These are phyloP conservation scores for Plodia interpunctella DNA, from an alignment of 1,140 invertebrate genomes.

Conservation along the genomic window DNA sequence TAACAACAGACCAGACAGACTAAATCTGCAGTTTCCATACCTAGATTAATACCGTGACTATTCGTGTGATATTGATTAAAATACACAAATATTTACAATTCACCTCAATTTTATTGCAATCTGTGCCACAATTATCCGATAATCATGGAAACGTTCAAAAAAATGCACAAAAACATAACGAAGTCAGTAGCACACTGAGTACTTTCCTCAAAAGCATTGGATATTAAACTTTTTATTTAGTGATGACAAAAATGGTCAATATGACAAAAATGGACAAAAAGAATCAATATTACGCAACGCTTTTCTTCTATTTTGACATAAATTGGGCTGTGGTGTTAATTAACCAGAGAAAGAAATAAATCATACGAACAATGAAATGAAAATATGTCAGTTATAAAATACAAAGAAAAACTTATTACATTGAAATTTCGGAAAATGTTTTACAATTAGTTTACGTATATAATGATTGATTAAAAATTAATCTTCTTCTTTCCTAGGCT, in stretches of 20 bases:
- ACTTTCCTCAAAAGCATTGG: neutral
- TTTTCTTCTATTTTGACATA: conserved; percentile 6
- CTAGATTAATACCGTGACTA: too few relatives aligned
- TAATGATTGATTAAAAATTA: too few relatives aligned
- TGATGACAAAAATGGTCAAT: neutral
- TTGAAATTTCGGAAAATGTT: too few relatives aligned
- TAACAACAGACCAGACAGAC: too few relatives aligned
- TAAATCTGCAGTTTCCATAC: too few relatives aligned
- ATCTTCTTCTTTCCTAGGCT: too few relatives aligned
- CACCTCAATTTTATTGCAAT: neutral
- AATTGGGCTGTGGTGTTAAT: neutral
- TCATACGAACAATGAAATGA: too few relatives aligned
- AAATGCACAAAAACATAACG: neutral
- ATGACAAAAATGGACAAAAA: conserved; percentile 1
- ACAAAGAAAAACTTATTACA: too few relatives aligned
- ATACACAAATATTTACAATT: too few relatives aligned
- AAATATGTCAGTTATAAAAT: too few relatives aligned
- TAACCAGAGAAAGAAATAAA: neutral
- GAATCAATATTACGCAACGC: conserved; percentile 8
- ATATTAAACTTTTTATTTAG: conserved; percentile 3
- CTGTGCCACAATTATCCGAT: neutral
- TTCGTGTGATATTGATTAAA: too few relatives aligned
- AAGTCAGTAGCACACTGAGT: neutral
- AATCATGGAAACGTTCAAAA: neutral
- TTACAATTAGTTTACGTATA: too few relatives aligned